phyloP scores from a whole-genome alignment of 2,797 vertebrate species.

The Takifugu rubripes region DNA sequence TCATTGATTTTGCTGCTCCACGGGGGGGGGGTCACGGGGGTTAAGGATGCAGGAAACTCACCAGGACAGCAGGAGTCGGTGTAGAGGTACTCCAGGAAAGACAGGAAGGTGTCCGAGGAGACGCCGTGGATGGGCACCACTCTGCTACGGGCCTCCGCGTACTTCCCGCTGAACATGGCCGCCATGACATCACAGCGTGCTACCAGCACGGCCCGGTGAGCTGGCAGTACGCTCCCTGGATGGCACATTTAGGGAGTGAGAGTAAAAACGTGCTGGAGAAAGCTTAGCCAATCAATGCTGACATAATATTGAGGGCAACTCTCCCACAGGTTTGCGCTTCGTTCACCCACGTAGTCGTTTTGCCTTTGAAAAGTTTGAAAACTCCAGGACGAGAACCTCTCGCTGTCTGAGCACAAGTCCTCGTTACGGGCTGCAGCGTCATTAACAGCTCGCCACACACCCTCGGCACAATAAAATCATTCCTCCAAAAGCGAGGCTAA shows the following conservation, averaged over 20 bases:
- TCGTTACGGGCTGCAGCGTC: slow-evolving; percentile 11
- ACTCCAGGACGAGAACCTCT: no score
- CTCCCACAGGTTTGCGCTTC: no score
- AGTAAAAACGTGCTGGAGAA: neutral
- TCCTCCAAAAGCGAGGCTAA: slow-evolving; percentile 5
- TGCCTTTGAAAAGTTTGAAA: no score
- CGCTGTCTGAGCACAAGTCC: slow-evolving; percentile 5
- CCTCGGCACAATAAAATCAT: neutral
- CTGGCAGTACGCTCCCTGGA: slow-evolving; percentile 86
- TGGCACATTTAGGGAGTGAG: slow-evolving; percentile 7
- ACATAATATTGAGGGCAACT: no score
- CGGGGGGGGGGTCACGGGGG: neutral
- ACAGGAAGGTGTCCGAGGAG: slow-evolving; percentile 96
- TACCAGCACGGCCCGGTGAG: slow-evolving; percentile 90
- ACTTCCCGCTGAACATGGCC: slow-evolving; percentile 96
- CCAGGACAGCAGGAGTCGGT: slow-evolving; percentile 95
- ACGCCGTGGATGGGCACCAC: slow-evolving; percentile 92
- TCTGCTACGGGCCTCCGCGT: slow-evolving; percentile 87
- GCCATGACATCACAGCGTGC: slow-evolving; percentile 97
- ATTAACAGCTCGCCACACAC: slow-evolving; percentile 14
- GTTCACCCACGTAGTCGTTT: no score
- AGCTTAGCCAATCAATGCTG: no score
- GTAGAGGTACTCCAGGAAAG: slow-evolving; percentile 95
- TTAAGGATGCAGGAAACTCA: slow-evolving; percentile 65
- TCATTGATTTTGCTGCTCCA: no score